phyloP scores from a whole-genome alignment of 2,888 invertebrate genomes.

The Adela reaumurella region DNA sequence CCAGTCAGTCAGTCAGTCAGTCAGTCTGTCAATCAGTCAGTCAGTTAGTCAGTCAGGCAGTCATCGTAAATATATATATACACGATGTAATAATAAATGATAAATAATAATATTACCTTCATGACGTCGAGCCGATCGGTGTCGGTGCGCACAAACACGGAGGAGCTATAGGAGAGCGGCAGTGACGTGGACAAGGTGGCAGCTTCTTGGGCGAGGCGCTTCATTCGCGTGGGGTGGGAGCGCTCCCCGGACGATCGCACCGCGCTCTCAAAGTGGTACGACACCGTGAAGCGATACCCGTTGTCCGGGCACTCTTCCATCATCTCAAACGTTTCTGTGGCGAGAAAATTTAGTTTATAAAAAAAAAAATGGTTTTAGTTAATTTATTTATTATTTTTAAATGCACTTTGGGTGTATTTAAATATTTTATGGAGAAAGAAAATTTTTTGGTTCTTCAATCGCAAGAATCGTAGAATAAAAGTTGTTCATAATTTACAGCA shows the following conservation, averaged over 20 bases:
- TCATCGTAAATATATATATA: neutral
- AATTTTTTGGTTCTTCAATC: no score
- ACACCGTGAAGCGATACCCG: constrained; percentile 78
- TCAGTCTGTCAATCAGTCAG: no score
- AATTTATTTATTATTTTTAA: no score
- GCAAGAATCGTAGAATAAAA: no score
- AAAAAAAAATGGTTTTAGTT: no score
- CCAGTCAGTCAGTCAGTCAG: no score
- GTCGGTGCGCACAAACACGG: constrained; percentile 93
- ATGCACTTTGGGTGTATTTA: no score
- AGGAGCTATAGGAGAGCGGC: constrained; percentile 89
- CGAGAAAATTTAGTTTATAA: no score
- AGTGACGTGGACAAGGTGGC: constrained; percentile 89
- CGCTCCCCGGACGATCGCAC: constrained; percentile 84
- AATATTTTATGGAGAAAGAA: no score
- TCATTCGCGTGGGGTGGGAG: constrained; percentile 81
- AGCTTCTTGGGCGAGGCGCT: constrained; percentile 91
- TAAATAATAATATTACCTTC: constrained; percentile 72
- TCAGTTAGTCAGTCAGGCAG: constrained; percentile 1
- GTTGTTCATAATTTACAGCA: no score
- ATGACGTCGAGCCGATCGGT: constrained; percentile 91
- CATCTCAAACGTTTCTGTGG: constrained; percentile 86
- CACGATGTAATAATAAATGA: neutral
- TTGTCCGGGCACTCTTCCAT: constrained; percentile 73
- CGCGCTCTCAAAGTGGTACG: constrained; percentile 87